Percentiles rank a stretch among this genome's conserved stretches.
Evolutionary conservation across 2,797 vertebrate genomes (phyloP).

Genomic region (Cercopithecus petaurista): DNA sequence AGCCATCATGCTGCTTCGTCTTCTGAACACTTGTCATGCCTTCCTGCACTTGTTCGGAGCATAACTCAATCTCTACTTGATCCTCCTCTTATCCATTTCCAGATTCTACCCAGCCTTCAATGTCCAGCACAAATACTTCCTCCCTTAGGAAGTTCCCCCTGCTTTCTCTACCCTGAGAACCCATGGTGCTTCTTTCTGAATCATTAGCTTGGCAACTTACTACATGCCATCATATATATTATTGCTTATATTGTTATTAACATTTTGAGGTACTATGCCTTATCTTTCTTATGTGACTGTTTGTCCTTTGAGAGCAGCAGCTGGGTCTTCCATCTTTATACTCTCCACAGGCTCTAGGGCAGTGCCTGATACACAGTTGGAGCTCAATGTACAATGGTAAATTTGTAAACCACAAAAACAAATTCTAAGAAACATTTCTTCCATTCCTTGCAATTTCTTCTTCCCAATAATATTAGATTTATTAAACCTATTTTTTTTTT

Average conservation of each 20-base stretch:
- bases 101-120: not conserved
- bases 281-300: not conserved
- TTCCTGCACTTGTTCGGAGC: not conserved
- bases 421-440: slow-evolving; percentile 32
- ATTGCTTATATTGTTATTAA: not conserved
- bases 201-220: not conserved
- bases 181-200: not conserved
- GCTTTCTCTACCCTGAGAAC: not conserved
- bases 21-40: not conserved
- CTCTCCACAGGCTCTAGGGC: not conserved
- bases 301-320: not conserved
- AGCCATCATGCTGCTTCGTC: not conserved
- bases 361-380: not conserved
- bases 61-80: not conserved
- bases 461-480: slow-evolving; percentile 5
- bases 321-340: not conserved
- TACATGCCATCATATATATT: not conserved
- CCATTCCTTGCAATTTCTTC: not conserved
- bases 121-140: not conserved
- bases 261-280: not conserved
- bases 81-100: not conserved
- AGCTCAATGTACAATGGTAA: not conserved
- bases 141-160: not conserved
- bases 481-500: not conserved
- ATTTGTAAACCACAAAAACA: not conserved